A percentile compares a stretch with the other conserved stretches of the same genome.
phyloP scores from a whole-genome alignment of 2,113 vertebrate genomes.

The Labeo rohita region DNA sequence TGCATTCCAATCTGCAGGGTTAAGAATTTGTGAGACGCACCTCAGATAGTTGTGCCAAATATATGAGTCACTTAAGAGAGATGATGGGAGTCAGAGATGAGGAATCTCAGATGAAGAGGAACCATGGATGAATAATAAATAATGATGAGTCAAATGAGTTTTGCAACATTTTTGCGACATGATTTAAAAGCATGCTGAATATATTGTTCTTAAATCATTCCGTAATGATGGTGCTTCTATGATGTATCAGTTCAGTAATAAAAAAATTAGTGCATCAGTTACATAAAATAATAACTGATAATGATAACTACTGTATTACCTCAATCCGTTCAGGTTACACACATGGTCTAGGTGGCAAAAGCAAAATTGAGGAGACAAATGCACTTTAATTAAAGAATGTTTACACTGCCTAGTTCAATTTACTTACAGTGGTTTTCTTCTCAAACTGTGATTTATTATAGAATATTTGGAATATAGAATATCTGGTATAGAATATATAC shows the following conservation, averaged over 20 bases:
- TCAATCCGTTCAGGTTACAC: no score
- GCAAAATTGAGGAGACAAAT: not conserved
- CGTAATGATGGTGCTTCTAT: not conserved
- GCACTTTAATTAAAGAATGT: no score
- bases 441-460: not conserved
- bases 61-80: constrained; percentile 32
- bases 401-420: no score
- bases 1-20: constrained; percentile 35
- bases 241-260: not conserved
- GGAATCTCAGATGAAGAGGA: constrained; percentile 2
- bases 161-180: not conserved
- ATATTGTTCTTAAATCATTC: not conserved
- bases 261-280: not conserved
- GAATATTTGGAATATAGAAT: not conserved
- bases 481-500: no score
- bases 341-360: no score
- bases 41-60: constrained; percentile 31
- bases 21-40: constrained; percentile 38
- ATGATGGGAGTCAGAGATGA: constrained; percentile 20
- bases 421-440: not conserved
- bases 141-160: not conserved
- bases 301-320: not conserved
- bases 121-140: not conserved
- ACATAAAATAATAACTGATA: not conserved
- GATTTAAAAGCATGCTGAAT: not conserved